Evolutionary conservation across 1,140 invertebrate genomes (phyloP), one percentile per base, ranked within the genome.

Genomic region (Chelonus insularis): DNA sequence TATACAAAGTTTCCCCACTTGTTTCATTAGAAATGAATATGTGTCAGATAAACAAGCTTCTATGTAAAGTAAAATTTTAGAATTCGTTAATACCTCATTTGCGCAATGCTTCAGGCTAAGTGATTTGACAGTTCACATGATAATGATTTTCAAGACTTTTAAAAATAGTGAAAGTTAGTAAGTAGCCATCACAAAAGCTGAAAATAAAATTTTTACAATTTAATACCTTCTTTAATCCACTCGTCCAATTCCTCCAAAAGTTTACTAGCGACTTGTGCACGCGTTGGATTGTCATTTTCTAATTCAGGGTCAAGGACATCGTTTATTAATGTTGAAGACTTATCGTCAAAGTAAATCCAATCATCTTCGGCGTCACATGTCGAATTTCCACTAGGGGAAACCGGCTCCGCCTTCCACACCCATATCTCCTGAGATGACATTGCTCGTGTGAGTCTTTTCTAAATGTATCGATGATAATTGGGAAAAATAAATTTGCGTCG

Each of bases 381-480:
- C 29, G 69, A 59, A 54, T 64, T 62, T 63, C 68, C 73, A 68
- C 54, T 72, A 68, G 82, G 83, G 65, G 83, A 84, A 63, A 74
- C 65, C 41, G 83, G 83, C 71, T 84, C 83, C 58, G 72, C 62
- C 72, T 83, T 84, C 82, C 81, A 83, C 32, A 67, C 18, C 66
- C 50, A 68, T 72, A 75, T 72, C 67, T 73, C 61, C 54, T 74
- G 66, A 43, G 64, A 64, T 72, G 64, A 60, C 73, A 77, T 77
- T 61, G 45, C 72, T 62, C 50, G 54, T 63, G 51, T 18, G 20
- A 57, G 56, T 71, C 70, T 68, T 66, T 72, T 69, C 63, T 54
- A 65, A 16, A 16, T 63, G 16, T 65, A 64, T 68, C 11, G 32
- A 51, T 67, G 70, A 70, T 68, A 69, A 69, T 72, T 63, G 65